Conservation (phyloP, 2,797 vertebrate genomes). For the Acrossocheilus wenchowensis region DNA sequence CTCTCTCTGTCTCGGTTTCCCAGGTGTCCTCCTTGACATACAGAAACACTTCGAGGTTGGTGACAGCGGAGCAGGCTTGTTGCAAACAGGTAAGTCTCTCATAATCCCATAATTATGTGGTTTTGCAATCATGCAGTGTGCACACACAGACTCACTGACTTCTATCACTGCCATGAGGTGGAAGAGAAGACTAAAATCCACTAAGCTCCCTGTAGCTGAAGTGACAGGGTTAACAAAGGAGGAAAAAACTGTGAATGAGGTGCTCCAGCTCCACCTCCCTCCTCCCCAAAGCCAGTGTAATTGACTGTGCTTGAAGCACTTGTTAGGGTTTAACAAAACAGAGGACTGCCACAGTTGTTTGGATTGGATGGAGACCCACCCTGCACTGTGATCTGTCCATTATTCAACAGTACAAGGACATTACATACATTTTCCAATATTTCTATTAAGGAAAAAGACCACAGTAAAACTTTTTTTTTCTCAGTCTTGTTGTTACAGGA, state of each 20-base stretch:
- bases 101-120: slow-evolving; percentile 65
- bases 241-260: slow-evolving; percentile 31
- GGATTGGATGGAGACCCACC: slow-evolving; percentile 6
- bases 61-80: slow-evolving; percentile 89
- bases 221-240: slow-evolving; percentile 51
- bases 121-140: slow-evolving; percentile 49
- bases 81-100: slow-evolving; percentile 90
- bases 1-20: slow-evolving; percentile 46
- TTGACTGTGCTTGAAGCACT: slow-evolving; percentile 43
- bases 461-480: slow-evolving; percentile 9
- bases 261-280: slow-evolving; percentile 20
- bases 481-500: slow-evolving; percentile 31
- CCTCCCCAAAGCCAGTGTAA: slow-evolving; percentile 34
- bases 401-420: slow-evolving; percentile 17
- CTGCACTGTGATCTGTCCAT: not conserved
- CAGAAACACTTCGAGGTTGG: slow-evolving; percentile 89
- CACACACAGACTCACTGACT: slow-evolving; percentile 43
- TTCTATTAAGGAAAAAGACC: slow-evolving; percentile 3
- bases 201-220: slow-evolving; percentile 54
- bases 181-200: slow-evolving; percentile 49
- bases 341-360: not conserved
- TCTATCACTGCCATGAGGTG: slow-evolving; percentile 39
- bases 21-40: slow-evolving; percentile 94
- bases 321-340: slow-evolving; percentile 30
- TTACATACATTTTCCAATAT: slow-evolving; percentile 23